These are phyloP conservation scores for Rhorus exstirpatorius DNA, from an alignment of 2,888 invertebrate genomes.

Conservation along the genomic window DNA sequence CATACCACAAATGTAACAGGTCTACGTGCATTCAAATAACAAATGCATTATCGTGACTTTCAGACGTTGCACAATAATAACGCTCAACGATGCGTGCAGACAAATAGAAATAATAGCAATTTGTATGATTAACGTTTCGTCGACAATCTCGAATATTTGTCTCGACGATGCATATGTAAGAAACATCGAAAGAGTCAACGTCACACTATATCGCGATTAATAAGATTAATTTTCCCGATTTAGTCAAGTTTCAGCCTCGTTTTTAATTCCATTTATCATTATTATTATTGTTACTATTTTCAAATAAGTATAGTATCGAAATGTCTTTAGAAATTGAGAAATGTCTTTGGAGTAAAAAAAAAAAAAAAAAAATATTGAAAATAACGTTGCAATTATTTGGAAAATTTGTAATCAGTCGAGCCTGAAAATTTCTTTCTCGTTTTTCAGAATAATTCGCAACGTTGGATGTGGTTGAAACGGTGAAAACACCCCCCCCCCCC, in stretches of 20 bases:
- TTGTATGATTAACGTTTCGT: slow-evolving; percentile 26
- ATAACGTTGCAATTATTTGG: background rate
- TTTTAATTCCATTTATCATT: too few relatives aligned
- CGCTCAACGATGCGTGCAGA: slow-evolving; percentile 2
- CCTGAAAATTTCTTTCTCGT: background rate
- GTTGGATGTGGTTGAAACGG: background rate
- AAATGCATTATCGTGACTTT: slow-evolving; percentile 47
- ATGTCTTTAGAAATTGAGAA: too few relatives aligned
- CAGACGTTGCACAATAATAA: slow-evolving; percentile 39
- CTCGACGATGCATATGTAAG: background rate
- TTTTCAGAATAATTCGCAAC: background rate
- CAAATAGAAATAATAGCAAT: slow-evolving; percentile 6
- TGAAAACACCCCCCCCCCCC: background rate
- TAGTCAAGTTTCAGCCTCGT: too few relatives aligned
- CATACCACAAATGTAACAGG: background rate
- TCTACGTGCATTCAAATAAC: slow-evolving; percentile 51
- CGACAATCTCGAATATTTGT: slow-evolving; percentile 4
- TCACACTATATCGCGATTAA: too few relatives aligned
- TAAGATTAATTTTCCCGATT: too few relatives aligned
- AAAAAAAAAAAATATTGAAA: too few relatives aligned
- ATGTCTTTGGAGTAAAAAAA: too few relatives aligned
- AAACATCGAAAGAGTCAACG: background rate
- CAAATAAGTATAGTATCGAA: too few relatives aligned
- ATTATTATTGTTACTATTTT: too few relatives aligned
- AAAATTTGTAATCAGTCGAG: background rate